Evolutionary conservation across 2,888 invertebrate species (phyloP).

Genomic region (Kryphioiulus occultus): DNA sequence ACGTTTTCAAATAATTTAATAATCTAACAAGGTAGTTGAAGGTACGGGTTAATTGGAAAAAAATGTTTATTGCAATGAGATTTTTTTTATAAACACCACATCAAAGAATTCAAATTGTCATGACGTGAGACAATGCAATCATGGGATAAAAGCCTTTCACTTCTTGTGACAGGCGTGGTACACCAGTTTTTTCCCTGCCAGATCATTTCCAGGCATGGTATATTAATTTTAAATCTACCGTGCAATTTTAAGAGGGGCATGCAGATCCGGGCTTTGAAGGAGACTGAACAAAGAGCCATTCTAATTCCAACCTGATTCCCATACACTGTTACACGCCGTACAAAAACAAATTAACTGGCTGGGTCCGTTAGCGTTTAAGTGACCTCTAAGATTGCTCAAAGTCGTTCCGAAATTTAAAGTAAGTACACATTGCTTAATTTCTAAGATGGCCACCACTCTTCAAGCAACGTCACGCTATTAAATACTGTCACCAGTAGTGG

Average conservation of each 20-base stretch:
- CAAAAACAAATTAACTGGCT: not conserved
- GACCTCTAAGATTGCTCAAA: not conserved
- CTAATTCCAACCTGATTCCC: not conserved
- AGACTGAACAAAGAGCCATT: not conserved
- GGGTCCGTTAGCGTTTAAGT: not conserved
- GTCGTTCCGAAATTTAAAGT: not conserved
- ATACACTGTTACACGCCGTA: constrained; percentile 19
- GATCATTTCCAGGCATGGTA: constrained; percentile 9
- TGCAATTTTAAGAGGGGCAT: constrained; percentile 33
- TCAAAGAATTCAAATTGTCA: not conserved
- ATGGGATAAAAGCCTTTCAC: constrained; percentile 16
- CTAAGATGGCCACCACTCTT: too few relatives aligned
- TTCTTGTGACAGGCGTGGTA: constrained; percentile 32
- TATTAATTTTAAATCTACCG: constrained; percentile 24
- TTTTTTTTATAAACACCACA: not conserved
- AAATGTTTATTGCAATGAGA: not conserved
- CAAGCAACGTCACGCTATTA: too few relatives aligned
- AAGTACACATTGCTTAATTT: too few relatives aligned
- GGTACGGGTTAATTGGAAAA: not conserved
- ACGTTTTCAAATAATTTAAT: constrained; percentile 20
- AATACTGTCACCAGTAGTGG: too few relatives aligned
- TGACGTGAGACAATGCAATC: not conserved
- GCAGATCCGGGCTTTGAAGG: not conserved
- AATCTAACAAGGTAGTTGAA: constrained; percentile 40
- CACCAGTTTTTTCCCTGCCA: not conserved